Conservation (phyloP, 2,113 vertebrate genomes). For the Sula dactylatra region DNA sequence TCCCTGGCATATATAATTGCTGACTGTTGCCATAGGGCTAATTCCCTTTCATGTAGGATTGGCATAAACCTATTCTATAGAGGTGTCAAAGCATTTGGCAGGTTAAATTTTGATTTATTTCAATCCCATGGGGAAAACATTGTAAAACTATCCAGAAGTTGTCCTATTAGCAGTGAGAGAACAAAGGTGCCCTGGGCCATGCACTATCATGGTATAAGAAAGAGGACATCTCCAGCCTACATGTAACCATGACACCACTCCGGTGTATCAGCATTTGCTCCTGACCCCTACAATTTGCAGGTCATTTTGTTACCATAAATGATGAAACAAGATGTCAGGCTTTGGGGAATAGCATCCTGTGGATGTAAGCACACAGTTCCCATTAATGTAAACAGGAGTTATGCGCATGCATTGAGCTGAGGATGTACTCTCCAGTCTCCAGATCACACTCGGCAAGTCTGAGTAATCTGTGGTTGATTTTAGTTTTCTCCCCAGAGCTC, state of each 20-base stretch:
- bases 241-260: neutral
- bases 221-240: neutral
- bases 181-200: neutral
- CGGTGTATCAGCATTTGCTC: accelerated
- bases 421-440: neutral
- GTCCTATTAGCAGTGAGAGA: neutral
- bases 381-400: neutral
- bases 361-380: neutral
- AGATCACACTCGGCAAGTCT: neutral
- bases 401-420: neutral
- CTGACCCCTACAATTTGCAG: neutral
- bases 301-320: neutral
- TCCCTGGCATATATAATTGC: neutral
- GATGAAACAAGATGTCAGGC: neutral
- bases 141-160: neutral
- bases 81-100: neutral
- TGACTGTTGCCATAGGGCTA: neutral
- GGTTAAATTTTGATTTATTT: neutral
- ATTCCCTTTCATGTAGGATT: neutral
- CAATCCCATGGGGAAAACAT: neutral
- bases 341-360: neutral
- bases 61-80: neutral
- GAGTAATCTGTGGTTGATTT: slow-evolving; percentile 50
- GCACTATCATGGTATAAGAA: accelerated
- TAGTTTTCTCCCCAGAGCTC: slow-evolving; percentile 36